A percentile compares a stretch with the other conserved stretches of the same genome.
Evolutionary conservation across 2,113 vertebrate genomes (phyloP).

Genomic region (Herpailurus yagouaroundi): DNA sequence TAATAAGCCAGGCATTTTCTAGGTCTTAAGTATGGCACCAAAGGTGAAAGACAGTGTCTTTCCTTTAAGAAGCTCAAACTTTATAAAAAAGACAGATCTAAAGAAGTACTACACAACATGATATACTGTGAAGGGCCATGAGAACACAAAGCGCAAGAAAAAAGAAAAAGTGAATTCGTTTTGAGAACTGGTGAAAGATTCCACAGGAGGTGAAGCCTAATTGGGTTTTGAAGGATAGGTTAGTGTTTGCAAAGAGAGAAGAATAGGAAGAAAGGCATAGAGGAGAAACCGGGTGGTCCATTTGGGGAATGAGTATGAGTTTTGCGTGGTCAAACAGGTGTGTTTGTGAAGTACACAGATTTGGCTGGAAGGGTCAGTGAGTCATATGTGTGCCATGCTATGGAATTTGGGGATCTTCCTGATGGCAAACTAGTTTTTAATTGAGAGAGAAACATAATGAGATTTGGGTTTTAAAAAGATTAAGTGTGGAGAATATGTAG

Average conservation of each 20-base stretch:
- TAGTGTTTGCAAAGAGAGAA: background rate
- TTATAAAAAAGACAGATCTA: background rate
- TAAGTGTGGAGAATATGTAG: background rate
- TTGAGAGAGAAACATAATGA: background rate
- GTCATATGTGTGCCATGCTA: background rate
- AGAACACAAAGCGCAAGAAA: background rate
- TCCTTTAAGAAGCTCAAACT: background rate
- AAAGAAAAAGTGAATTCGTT: background rate
- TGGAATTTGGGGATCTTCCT: background rate
- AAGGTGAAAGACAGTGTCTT: background rate
- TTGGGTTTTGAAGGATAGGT: background rate
- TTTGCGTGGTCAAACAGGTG: background rate
- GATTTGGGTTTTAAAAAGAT: background rate
- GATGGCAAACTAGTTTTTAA: background rate
- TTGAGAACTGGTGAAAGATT: background rate
- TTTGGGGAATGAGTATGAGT: background rate
- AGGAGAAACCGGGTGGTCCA: background rate
- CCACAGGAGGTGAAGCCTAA: background rate
- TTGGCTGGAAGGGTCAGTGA: background rate
- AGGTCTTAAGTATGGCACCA: background rate
- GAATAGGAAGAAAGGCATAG: background rate
- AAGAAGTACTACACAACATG: background rate
- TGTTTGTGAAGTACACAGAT: background rate
- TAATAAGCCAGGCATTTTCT: background rate
- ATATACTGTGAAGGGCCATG: background rate